Conservation (phyloP, 2,888 invertebrate species). For the Hypomecis atomaria region DNA sequence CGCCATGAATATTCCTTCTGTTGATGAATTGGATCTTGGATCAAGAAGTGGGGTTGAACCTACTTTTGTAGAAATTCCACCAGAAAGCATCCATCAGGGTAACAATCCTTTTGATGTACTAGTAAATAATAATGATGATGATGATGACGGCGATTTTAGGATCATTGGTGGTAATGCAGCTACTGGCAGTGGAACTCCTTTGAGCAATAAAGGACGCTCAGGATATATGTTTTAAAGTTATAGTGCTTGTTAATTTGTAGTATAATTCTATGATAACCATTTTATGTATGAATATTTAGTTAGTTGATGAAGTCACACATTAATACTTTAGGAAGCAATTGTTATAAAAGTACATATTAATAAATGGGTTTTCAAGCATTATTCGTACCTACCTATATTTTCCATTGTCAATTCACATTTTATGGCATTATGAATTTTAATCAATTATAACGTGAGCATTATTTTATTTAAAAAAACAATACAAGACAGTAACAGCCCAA, state of each 20-base stretch:
- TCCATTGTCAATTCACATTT: too few relatives aligned
- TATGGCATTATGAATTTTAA: too few relatives aligned
- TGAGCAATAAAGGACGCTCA: conserved; percentile 65
- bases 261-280: too few relatives aligned
- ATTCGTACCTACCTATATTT: neutral
- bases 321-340: neutral
- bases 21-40: neutral
- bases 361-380: conserved; percentile 11
- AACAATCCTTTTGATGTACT: neutral
- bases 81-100: neutral
- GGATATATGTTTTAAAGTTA: conserved; percentile 33
- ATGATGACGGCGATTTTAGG: conserved; percentile 35
- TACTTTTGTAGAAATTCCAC: neutral
- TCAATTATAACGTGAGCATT: too few relatives aligned
- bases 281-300: neutral
- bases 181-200: conserved; percentile 67
- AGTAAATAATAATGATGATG: conserved; percentile 22
- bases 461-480: too few relatives aligned
- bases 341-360: neutral
- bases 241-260: neutral
- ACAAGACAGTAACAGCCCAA: too few relatives aligned
- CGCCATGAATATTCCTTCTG: too few relatives aligned
- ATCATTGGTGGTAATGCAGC: conserved; percentile 73
- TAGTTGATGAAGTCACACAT: conserved; percentile 9
- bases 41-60: conserved; percentile 14